A percentile compares a stretch with the other conserved stretches of the same genome.
Conservation (phyloP, 2,113 vertebrate species). For the Otis tarda region DNA sequence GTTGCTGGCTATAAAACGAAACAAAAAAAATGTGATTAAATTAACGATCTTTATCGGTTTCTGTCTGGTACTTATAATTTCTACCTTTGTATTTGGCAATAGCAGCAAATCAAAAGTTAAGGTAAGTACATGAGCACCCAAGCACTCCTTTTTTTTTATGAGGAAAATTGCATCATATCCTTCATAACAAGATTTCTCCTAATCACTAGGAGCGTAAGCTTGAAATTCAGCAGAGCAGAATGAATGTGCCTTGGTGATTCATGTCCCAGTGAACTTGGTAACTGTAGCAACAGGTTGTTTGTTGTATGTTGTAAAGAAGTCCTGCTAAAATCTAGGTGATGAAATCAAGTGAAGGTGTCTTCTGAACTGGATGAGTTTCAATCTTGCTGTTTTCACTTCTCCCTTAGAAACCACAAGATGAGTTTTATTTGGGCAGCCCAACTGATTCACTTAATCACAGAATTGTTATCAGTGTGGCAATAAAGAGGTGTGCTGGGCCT, state of each 20-base stretch:
- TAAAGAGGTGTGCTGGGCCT: not conserved
- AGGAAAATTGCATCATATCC: not conserved
- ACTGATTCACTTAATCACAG: not conserved
- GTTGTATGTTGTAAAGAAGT: not conserved
- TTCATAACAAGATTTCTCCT: not conserved
- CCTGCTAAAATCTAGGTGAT: not conserved
- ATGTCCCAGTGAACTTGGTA: slow-evolving; percentile 13
- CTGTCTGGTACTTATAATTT: not conserved
- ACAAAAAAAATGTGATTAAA: not conserved
- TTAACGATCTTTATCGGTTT: not conserved
- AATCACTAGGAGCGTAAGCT: not conserved
- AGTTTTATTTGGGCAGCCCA: not conserved
- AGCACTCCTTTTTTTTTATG: not conserved
- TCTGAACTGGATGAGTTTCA: not conserved
- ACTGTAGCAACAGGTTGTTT: slow-evolving; percentile 23
- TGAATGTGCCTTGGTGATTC: slow-evolving; percentile 39
- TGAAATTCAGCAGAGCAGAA: slow-evolving; percentile 27
- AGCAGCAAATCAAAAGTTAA: not conserved
- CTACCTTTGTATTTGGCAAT: not conserved
- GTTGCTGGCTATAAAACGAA: not conserved
- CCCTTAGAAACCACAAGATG: not conserved
- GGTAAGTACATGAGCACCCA: not conserved
- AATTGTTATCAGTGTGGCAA: not conserved
- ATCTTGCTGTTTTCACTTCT: not conserved
- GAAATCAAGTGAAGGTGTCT: not conserved